These are phyloP conservation scores for Hylomyscus alleni DNA, from an alignment of 2,797 vertebrate species.

Conservation along the genomic window DNA sequence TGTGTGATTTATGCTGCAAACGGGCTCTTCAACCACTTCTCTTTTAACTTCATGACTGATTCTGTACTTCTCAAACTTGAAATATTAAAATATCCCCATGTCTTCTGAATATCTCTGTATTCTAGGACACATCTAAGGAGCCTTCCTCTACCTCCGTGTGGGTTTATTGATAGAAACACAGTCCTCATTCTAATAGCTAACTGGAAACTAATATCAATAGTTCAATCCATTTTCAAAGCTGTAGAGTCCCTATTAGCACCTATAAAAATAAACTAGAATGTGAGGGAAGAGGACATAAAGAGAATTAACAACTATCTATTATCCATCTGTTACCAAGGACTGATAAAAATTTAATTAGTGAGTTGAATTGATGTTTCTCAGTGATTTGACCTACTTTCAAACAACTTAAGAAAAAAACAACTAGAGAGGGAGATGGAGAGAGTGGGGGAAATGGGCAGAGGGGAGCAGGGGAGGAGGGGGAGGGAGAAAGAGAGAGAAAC, in stretches of 20 bases:
- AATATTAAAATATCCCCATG: background rate
- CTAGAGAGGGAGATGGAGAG: too few relatives aligned
- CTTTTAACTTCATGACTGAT: background rate
- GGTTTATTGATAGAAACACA: background rate
- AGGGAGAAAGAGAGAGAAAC: background rate
- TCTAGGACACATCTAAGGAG: background rate
- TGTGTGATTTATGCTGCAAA: background rate
- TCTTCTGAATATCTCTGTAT: background rate
- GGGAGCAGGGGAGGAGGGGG: background rate
- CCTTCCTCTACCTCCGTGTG: background rate
- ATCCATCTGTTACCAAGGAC: slow-evolving; percentile 63
- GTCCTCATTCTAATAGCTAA: background rate
- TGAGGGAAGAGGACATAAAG: background rate
- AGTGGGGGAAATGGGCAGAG: too few relatives aligned
- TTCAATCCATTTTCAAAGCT: slow-evolving; percentile 21
- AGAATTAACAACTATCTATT: slow-evolving; percentile 35
- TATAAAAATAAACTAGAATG: slow-evolving; percentile 69
- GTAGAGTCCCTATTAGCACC: slow-evolving; percentile 35
- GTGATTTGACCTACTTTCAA: slow-evolving; percentile 89
- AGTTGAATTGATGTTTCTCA: slow-evolving; percentile 87
- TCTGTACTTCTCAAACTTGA: background rate
- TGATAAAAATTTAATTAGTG: slow-evolving; percentile 85
- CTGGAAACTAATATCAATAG: background rate
- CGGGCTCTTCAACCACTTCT: background rate
- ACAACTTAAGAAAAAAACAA: slow-evolving; percentile 41